Conservation (phyloP, 2,888 invertebrate genomes). For the Nomada flava region DNA sequence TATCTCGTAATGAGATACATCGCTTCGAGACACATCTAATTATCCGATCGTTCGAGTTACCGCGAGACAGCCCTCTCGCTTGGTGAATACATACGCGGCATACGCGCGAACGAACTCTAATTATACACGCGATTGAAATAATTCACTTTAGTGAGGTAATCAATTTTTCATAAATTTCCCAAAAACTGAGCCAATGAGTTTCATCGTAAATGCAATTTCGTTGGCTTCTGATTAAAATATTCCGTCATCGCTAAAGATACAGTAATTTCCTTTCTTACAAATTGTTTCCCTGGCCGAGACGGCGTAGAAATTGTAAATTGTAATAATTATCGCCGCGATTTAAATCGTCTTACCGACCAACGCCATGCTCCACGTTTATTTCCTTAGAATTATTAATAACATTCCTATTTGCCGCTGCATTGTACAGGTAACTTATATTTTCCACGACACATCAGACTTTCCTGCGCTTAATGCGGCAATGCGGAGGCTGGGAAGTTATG, state of each 20-base stretch:
- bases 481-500: background rate
- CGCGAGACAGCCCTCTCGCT: conserved; percentile 4
- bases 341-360: background rate
- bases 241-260: background rate
- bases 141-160: background rate
- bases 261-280: background rate
- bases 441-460: background rate
- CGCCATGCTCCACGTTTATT: background rate
- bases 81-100: conserved; percentile 13
- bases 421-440: background rate
- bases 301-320: background rate
- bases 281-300: background rate
- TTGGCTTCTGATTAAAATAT: background rate
- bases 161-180: background rate
- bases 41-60: conserved; percentile 9
- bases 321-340: background rate
- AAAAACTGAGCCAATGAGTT: background rate
- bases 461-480: background rate
- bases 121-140: too few relatives aligned
- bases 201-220: too few relatives aligned
- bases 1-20: conserved; percentile 32
- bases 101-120: too few relatives aligned
- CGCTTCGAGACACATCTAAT: conserved; percentile 24
- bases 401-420: background rate
- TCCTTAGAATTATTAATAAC: background rate